Evolutionary conservation across 2,113 vertebrate genomes (phyloP), one percentile per base, ranked within the genome.

Genomic region (Prionailurus viverrinus): DNA sequence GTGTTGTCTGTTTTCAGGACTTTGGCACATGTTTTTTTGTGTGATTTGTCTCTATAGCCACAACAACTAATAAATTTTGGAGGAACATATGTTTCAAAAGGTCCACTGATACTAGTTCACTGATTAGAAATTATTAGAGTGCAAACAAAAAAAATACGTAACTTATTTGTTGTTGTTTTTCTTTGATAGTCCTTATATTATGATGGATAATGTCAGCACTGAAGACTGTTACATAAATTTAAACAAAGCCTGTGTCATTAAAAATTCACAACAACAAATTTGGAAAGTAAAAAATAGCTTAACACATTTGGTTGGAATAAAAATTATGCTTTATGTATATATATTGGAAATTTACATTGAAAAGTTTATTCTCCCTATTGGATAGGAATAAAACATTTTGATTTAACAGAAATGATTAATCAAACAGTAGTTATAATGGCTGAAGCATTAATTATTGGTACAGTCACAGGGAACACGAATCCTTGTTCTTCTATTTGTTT

Each of bases 271-370:
- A 81, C 36, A 79, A 78, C 14, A 96, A 79, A 88, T 65, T 82
- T 87, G n/a, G 91, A 93, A 92, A 87, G n/a, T 53, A 48, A 97
- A 96, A 81, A 93, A 39, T 33, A 68, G 48, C 31, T 76, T 86
- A 87, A 63, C 53, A 90, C 23, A 82, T 90, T 90, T 91, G 41
- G 12, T 76, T 83, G 45, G 12, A 83, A 73, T 94, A 88, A 91
- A 94, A 96, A 80, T 79, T 23, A 87, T 61, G 15, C 16, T 25
- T 78, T 95, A 87, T 71, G 39, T 78, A 76, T 53, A 51, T 65
- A 36, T 25, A 69, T 36, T 41, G 33, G 16, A 80, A 83, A 79
- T 73, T 88, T 80, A 87, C 31, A 58, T 78, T 63, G 33, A 87
- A 82, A 92, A 92, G 25, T 88, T 96, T 89, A 74, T 79, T 79